Conservation (phyloP, 2,888 invertebrate genomes). For the Trachelus stipa region DNA sequence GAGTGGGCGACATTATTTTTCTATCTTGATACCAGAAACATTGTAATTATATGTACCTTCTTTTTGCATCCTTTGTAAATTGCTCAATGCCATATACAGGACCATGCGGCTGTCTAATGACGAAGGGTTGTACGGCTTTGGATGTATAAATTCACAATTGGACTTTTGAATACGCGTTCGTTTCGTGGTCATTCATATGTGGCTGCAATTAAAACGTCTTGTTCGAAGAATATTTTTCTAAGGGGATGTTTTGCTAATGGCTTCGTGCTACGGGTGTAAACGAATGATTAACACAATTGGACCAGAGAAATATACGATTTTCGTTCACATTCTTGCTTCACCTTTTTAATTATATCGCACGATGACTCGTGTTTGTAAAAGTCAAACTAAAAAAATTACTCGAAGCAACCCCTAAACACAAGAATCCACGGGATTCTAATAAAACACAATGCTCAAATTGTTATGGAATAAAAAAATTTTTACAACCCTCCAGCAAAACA, state of each 20-base stretch:
- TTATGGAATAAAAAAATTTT: not conserved
- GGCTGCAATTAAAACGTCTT: not conserved
- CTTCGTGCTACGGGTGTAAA: not conserved
- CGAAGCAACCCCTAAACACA: not conserved
- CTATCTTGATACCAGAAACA: not conserved
- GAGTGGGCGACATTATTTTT: not conserved
- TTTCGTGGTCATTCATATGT: not conserved
- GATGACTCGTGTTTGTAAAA: not conserved
- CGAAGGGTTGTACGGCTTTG: not conserved
- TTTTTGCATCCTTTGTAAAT: not conserved
- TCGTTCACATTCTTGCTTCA: not conserved
- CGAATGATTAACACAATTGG: not conserved
- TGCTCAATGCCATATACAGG: not conserved
- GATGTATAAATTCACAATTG: not conserved
- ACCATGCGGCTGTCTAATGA: not conserved
- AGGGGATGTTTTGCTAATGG: not conserved
- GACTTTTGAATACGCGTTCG: not conserved
- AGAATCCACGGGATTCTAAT: not conserved
- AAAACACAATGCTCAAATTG: not conserved
- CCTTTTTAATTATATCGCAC: not conserved
- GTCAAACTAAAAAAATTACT: not conserved
- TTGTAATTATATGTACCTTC: not conserved
- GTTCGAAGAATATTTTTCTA: not conserved
- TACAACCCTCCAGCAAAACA: not conserved
- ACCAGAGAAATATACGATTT: too few species aligned